Evolutionary conservation across 1,140 invertebrate species (phyloP).

Genomic region (Brachionus rubens): DNA sequence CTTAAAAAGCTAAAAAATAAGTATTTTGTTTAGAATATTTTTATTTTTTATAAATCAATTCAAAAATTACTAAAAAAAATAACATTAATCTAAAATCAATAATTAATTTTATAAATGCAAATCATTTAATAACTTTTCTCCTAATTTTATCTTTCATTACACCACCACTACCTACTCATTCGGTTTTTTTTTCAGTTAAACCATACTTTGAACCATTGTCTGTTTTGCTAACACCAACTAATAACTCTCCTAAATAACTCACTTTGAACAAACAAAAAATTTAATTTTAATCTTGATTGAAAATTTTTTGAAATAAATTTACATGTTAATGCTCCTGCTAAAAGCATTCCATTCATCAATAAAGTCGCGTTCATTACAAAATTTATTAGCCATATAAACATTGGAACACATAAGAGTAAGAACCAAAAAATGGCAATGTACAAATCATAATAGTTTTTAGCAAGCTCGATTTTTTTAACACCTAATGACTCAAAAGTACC

Average conservation of each 20-base stretch:
- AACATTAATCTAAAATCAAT: not conserved
- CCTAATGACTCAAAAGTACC: conserved; percentile 52
- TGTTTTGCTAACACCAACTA: conserved; percentile 33
- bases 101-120: too few relatives aligned
- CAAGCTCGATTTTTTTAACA: conserved; percentile 51
- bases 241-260: not conserved
- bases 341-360: not conserved
- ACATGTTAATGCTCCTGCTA: not conserved
- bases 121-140: too few relatives aligned
- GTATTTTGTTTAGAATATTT: too few relatives aligned
- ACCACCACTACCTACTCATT: too few relatives aligned
- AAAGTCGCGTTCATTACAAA: conserved; percentile 32
- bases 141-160: too few relatives aligned
- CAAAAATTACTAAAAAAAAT: too few relatives aligned
- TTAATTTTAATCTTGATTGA: not conserved
- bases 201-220: conserved; percentile 43
- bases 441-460: conserved; percentile 53
- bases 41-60: too few relatives aligned
- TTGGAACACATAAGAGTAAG: conserved; percentile 52
- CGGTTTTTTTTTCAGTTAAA: not conserved
- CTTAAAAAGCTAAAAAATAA: too few relatives aligned
- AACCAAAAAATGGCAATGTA: conserved; percentile 54
- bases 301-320: not conserved
- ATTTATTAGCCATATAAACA: conserved; percentile 52
- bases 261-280: conserved; percentile 1